These are phyloP conservation scores for Scyliorhinus canicula DNA, from an alignment of 2,797 vertebrate species.

Conservation along the genomic window DNA sequence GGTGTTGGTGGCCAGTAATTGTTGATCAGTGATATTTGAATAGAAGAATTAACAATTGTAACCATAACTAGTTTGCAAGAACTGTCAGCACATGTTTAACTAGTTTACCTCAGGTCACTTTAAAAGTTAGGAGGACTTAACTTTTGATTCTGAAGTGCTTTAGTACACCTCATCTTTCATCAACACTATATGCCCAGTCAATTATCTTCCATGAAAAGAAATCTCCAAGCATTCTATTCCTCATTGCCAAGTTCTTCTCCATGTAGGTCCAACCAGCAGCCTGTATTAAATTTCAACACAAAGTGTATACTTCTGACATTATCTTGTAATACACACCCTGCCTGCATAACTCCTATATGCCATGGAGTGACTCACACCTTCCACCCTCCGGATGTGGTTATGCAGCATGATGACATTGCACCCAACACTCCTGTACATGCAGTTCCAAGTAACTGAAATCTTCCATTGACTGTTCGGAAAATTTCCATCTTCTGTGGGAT, in stretches of 20 bases:
- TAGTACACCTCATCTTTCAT: neutral
- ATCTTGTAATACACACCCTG: conserved; percentile 11
- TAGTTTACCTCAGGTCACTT: neutral
- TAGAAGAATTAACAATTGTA: neutral
- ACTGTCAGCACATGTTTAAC: neutral
- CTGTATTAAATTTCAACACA: conserved; percentile 15
- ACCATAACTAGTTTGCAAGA: neutral
- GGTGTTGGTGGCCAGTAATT: neutral
- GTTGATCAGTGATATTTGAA: neutral
- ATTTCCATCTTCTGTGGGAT: neutral
- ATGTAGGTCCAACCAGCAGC: neutral
- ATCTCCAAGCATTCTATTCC: conserved; percentile 3
- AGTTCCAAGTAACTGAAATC: neutral
- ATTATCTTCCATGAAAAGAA: conserved; percentile 24
- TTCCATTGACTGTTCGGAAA: neutral
- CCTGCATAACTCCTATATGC: conserved; percentile 9
- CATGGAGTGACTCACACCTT: conserved; percentile 15
- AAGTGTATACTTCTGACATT: neutral
- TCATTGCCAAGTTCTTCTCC: neutral
- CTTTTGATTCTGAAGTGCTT: neutral
- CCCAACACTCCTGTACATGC: neutral
- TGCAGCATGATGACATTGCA: neutral
- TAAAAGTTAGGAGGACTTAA: neutral
- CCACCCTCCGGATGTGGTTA: conserved; percentile 6
- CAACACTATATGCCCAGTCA: neutral